A percentile compares a stretch with the other conserved stretches of the same genome.
These are phyloP conservation scores for Schizopygopsis pylzovi DNA, from an alignment of 2,797 vertebrate species.

Conservation along the genomic window DNA sequence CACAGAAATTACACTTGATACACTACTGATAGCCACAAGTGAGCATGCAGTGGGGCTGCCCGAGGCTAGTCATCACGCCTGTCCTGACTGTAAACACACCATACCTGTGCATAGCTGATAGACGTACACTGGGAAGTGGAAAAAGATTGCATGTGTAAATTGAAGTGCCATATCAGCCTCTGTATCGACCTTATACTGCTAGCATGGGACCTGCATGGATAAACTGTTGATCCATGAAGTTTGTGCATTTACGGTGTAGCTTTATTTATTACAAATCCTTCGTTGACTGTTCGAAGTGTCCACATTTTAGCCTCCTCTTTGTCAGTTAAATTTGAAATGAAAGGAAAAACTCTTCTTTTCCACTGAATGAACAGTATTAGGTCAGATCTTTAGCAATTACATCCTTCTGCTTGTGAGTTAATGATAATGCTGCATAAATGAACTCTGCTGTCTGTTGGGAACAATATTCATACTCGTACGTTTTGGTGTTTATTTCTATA, in stretches of 20 bases:
- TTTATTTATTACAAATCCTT: not conserved
- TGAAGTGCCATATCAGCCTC: constrained; percentile 7
- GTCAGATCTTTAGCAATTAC: not conserved
- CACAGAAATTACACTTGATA: constrained; percentile 93
- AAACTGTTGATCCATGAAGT: not conserved
- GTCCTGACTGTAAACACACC: constrained; percentile 83
- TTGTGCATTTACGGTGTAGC: not conserved
- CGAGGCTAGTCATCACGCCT: constrained; percentile 76
- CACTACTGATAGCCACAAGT: constrained; percentile 90
- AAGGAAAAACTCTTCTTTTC: not conserved
- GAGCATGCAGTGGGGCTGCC: constrained; percentile 92
- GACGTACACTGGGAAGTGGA: not conserved
- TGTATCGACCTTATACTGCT: not conserved
- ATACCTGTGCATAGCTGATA: constrained; percentile 86
- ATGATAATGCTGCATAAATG: not conserved
- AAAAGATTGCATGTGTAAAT: not conserved
- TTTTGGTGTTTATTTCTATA: not conserved
- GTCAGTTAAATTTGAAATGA: not conserved
- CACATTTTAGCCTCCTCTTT: not conserved
- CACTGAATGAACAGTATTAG: not conserved
- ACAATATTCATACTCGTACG: not conserved
- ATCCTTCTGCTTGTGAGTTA: too few species aligned
- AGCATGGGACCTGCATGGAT: not conserved
- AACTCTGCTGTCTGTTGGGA: not conserved
- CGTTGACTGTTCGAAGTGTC: not conserved